Evolutionary conservation across 2,888 invertebrate genomes (phyloP).

Genomic region (Scelioninae gen. 1): DNA sequence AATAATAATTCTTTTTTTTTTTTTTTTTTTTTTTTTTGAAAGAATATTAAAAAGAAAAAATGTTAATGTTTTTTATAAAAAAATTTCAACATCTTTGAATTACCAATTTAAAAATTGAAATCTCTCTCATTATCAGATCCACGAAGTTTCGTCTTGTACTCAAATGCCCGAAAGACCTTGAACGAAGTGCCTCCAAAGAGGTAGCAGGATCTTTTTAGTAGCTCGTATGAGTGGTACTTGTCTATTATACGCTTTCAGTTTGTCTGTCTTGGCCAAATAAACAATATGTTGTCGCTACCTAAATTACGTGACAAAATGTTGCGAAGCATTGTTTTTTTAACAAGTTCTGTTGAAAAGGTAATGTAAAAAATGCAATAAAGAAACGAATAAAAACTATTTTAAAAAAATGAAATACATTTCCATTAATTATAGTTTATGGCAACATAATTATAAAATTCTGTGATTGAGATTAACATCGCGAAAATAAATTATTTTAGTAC

Average conservation of each 20-base stretch:
- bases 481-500: constrained; percentile 28
- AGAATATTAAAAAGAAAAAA: too few species aligned
- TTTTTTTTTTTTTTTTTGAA: too few species aligned
- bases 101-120: neutral
- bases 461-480: constrained; percentile 37
- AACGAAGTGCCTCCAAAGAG: constrained; percentile 18
- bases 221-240: constrained; percentile 27
- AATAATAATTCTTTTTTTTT: too few species aligned
- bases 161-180: constrained; percentile 10
- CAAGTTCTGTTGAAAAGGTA: too few species aligned
- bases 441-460: constrained; percentile 13
- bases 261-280: constrained; percentile 1
- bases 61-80: too few species aligned
- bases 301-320: constrained; percentile 25
- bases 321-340: neutral
- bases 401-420: too few species aligned
- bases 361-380: too few species aligned
- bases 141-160: neutral
- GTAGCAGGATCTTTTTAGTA: constrained; percentile 36
- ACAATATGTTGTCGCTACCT: constrained; percentile 24
- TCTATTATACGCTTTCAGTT: constrained; percentile 37
- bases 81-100: too few species aligned
- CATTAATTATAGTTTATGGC: too few species aligned
- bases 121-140: neutral
- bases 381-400: too few species aligned